phyloP scores from a whole-genome alignment of 2,113 vertebrate species.

The Nyctereutes procyonoides region DNA sequence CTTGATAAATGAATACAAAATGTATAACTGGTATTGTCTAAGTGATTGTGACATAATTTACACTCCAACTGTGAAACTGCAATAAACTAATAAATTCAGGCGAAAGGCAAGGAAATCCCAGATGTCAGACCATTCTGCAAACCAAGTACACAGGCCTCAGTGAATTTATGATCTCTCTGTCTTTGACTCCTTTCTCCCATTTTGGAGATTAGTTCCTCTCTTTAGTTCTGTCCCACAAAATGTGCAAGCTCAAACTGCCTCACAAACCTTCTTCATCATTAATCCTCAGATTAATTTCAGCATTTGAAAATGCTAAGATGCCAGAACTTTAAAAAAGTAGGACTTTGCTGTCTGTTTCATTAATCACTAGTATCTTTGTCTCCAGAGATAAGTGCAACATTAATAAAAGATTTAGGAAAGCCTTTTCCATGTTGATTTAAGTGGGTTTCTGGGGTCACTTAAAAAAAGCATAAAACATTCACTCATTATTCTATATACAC shows the following conservation, averaged over 20 bases:
- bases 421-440: constrained; percentile 55
- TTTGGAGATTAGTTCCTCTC: constrained; percentile 36
- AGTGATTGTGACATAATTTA: constrained; percentile 59
- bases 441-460: constrained; percentile 50
- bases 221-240: constrained; percentile 56
- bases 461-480: constrained; percentile 43
- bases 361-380: constrained; percentile 47
- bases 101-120: constrained; percentile 36
- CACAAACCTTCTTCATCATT: constrained; percentile 37
- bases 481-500: not conserved
- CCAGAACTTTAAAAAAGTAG: constrained; percentile 22
- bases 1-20: constrained; percentile 55
- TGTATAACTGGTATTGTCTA: not conserved
- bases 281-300: constrained; percentile 65
- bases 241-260: not conserved
- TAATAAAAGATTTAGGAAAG: constrained; percentile 55
- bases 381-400: constrained; percentile 48
- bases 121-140: not conserved
- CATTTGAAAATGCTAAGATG: constrained; percentile 65
- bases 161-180: constrained; percentile 43
- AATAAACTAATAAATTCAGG: constrained; percentile 63
- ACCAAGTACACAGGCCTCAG: not conserved
- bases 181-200: constrained; percentile 18
- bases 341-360: constrained; percentile 59
- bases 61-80: not conserved